Base-by-base conservation (phyloP, 2,113 vertebrate species). In the Gobio gobio region DNA sequence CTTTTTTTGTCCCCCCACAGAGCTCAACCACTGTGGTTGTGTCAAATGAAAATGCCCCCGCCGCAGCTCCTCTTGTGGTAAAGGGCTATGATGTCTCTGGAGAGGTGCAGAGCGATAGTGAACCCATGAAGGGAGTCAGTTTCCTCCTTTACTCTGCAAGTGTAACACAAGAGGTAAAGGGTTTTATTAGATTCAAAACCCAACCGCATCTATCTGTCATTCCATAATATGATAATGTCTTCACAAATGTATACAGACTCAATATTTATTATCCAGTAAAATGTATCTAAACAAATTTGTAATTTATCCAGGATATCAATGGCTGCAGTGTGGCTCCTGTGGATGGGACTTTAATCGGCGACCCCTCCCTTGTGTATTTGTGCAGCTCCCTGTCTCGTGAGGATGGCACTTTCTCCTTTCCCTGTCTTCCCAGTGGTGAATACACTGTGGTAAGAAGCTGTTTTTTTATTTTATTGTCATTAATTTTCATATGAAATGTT, bases 111-210 rank as follows among this genome's bases (percentile, higher is more conserved):
- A 99, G 98, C 51, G 98, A 99, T 36, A 97, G 97, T 86, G 98
- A 99, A 63, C 98, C 98, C 33, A 98, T 99, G 98, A 99, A 98
- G 88, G 98, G 97, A 7, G 98, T 99, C 91, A 97, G 96, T 92
- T 99, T 99, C 86, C 96, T 99, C 1, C 96, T 99, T 54, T 99
- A 97, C 86, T 99, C 98, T 0, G 94, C 97, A 45, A 91, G 90
- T 0, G 94, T 97, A 59, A 86, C 91, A 76, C 96, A 92, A 92
- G 96, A 98, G 97, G 98, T 99, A 90, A 92, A 82, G 10, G 14
- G 10, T 24, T 54, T 68, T 3, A 72, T 0, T 73, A 49, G 5
- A 73, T 40, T 56, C 2, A 66, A 18, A 24, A 22, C 58, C 51
- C 47, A 20, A 54, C 8, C 1, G 51, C n/a, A 74, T 13, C 24